Base-by-base conservation (phyloP, 2,888 invertebrate species). In the Acrobeloides nanus region DNA sequence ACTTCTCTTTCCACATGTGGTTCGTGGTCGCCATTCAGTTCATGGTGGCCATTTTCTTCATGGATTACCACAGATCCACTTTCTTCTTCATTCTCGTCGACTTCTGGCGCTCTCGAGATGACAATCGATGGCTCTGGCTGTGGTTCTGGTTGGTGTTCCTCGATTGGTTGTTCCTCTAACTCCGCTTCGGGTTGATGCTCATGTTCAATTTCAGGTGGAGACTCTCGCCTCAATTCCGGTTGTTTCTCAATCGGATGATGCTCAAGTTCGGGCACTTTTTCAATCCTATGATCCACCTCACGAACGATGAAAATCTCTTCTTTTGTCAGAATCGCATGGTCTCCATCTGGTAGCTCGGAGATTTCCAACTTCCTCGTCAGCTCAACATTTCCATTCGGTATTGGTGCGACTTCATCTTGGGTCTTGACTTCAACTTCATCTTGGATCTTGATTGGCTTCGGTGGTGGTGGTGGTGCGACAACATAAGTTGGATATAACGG, bases 401-500 rank as follows among this genome's bases (percentile, higher is more conserved):
- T 38, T n/a, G 48, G 18, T 34, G 18, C 35, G 17, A 29, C 21
- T 20, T 48, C 23, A 33, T 48, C 29, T 3, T 6, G 21, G 7
- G 34, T 18, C n/a, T 52, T 37, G n/a, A n/a, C n/a, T n/a, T n/a
- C n/a, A n/a, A n/a, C n/a, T n/a, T n/a, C n/a, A n/a, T n/a, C n/a
- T n/a, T n/a, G n/a, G n/a, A n/a, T n/a, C n/a, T n/a, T n/a, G n/a
- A n/a, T n/a, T n/a, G n/a, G n/a, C n/a, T n/a, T n/a, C n/a, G n/a
- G 15, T 3, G 10, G n/a, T n/a, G 45, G 46, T 1, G 38, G 10
- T 8, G 45, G 45, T 12, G 2, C 7, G 6, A 7, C 34, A 1
- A 25, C n/a, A 35, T 31, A 58, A 17, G 52, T 17, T 3, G 56
- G 57, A 26, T 56, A 56, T 21, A 34, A 32, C 1, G 56, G 56